Evolutionary conservation across 2,113 vertebrate genomes (phyloP), one percentile per base, ranked within the genome.

Genomic region (Kobus ellipsiprymnus): DNA sequence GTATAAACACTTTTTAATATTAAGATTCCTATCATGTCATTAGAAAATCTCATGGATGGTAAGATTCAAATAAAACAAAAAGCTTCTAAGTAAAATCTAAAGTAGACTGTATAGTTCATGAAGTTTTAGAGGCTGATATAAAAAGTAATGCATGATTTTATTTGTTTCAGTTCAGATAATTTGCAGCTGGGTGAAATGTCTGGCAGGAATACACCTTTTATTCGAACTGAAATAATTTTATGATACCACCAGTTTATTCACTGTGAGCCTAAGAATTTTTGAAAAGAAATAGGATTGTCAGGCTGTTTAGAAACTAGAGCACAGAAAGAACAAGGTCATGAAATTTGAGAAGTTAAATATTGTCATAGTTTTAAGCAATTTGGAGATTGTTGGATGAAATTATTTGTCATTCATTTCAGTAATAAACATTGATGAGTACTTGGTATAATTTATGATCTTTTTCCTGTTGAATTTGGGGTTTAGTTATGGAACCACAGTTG

Each of bases 381-480:
- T 59, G 48, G 88, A 93, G 19, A 36, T 36, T 95, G n/a, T 86
- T 82, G 27, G 50, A 92, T 97, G 57, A 95, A 97, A 95, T 97
- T 77, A 87, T 81, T 64, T 96, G 89, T 94, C 55, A 64, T 82
- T 95, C 30, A 64, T 67, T 92, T 16, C 82, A 57, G 29, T 97
- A 97, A 97, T 96, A 97, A 98, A 97, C 48, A 92, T 81, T 92
- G 86, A 62, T 93, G 87, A 94, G 36, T 78, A 92, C 21, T 82
- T 94, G 86, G n/a, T 96, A 21, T 77, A 89, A 33, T 81, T 90
- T 50, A 82, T 77, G 30, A 30, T 44, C 16, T 91, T 29, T 90
- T 83, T 29, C 23, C 74, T 88, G 9, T 80, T 90, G 95, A 92
- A 77, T 95, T 80, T 87, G 78, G 36, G 30, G 29, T 11, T 94